These are phyloP conservation scores for Muricea muricata DNA, from an alignment of 92 coral and sea anemone genomes.

Conservation along the genomic window DNA sequence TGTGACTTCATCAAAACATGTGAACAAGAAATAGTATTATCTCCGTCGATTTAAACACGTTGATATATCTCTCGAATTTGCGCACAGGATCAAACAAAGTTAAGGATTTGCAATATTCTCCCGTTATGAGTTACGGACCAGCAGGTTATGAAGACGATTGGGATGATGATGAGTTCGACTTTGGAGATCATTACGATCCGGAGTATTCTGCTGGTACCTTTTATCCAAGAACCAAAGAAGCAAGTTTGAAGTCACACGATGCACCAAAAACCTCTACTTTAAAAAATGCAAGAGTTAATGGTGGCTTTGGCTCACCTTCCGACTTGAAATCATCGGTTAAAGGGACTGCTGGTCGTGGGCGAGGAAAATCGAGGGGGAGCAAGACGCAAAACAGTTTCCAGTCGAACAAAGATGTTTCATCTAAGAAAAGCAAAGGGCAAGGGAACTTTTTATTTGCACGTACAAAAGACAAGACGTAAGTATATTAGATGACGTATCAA, in stretches of 20 bases:
- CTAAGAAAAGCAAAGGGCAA: conserved; percentile 15
- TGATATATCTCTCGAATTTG: no score
- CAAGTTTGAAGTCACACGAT: background rate
- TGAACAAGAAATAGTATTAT: no score
- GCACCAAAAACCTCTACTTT: background rate
- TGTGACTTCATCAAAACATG: no score
- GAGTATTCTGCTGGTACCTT: background rate
- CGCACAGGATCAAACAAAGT: background rate
- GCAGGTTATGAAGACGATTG: conserved; percentile 94
- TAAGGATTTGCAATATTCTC: background rate
- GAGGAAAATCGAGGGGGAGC: conserved; percentile 79
- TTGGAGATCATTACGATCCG: conserved; percentile 43
- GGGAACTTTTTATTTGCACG: conserved; percentile 28
- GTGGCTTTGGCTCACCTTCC: conserved; percentile 13
- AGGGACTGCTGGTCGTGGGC: conserved; percentile 86
- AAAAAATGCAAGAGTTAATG: background rate
- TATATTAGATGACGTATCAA: background rate
- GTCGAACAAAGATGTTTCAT: background rate
- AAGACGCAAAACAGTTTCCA: conserved; percentile 15
- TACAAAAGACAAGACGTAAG: conserved; percentile 7
- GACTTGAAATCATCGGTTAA: conserved; percentile 58
- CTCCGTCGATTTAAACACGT: no score
- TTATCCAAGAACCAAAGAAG: background rate
- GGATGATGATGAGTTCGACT: conserved; percentile 80
- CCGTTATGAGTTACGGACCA: conserved; percentile 76